phyloP scores from a whole-genome alignment of 2,113 vertebrate species.

The Siniperca knerii region DNA sequence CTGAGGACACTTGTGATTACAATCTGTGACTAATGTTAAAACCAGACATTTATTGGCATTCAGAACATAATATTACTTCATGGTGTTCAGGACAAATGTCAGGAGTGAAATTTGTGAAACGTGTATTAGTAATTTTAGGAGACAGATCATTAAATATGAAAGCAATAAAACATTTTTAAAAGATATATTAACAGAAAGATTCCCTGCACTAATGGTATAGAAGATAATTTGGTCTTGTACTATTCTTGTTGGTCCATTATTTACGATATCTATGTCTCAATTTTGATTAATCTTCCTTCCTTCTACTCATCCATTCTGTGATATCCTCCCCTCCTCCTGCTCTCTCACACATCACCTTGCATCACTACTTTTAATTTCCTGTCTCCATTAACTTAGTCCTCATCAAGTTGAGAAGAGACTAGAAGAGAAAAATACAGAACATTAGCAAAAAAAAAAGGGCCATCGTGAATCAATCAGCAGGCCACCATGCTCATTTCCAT shows the following conservation, averaged over 20 bases:
- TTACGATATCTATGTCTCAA: not conserved
- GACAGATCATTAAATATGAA: not conserved
- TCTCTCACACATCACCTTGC: not conserved
- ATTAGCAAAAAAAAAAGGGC: not conserved
- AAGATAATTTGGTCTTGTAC: not conserved
- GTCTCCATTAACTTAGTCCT: not conserved
- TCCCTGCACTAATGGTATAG: not conserved
- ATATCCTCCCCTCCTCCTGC: not conserved
- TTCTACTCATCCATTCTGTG: not conserved
- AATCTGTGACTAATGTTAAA: not conserved
- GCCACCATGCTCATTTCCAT: constrained; percentile 11
- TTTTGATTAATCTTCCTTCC: not conserved
- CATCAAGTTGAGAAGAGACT: not conserved
- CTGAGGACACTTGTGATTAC: not conserved
- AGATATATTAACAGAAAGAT: not conserved
- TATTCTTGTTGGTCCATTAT: not conserved
- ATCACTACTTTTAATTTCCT: not conserved
- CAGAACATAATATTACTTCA: not conserved
- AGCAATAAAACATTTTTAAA: not conserved
- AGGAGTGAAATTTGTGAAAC: not conserved
- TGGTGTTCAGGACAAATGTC: not conserved
- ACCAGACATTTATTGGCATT: not conserved
- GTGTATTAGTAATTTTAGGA: not conserved
- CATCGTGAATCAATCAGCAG: not conserved
- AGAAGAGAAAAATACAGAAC: not conserved